Evolutionary conservation across 2,888 invertebrate genomes (phyloP).

Genomic region (Argyresthia goedartella): DNA sequence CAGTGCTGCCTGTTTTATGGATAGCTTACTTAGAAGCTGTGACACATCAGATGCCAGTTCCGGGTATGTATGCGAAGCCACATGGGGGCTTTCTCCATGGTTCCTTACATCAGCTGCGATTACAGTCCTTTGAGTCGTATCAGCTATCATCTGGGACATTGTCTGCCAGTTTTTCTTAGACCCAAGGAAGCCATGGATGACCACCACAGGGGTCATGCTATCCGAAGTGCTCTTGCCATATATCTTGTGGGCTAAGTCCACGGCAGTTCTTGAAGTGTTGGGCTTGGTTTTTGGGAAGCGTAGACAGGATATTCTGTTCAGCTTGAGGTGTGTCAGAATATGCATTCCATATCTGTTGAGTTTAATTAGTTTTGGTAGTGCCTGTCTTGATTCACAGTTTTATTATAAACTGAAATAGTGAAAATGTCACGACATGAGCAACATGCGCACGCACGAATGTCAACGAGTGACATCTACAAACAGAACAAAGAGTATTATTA

Average conservation of each 20-base stretch:
- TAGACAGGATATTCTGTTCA: too few species aligned
- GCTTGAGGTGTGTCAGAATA: too few species aligned
- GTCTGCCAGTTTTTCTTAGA: constrained; percentile 91
- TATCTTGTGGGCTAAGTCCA: constrained; percentile 24
- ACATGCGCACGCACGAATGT: too few species aligned
- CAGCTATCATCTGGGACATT: constrained; percentile 76
- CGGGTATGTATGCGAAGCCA: constrained; percentile 75
- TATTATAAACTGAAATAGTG: too few species aligned
- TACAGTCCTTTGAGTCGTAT: constrained; percentile 64
- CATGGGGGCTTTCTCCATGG: constrained; percentile 92
- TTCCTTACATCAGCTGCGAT: constrained; percentile 89
- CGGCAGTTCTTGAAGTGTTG: constrained; percentile 9
- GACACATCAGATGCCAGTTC: constrained; percentile 80
- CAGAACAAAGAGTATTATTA: too few species aligned
- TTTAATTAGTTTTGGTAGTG: too few species aligned
- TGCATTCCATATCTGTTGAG: too few species aligned
- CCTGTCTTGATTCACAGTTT: too few species aligned
- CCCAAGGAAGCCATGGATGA: constrained; percentile 90
- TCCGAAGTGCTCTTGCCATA: constrained; percentile 16
- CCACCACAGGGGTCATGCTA: constrained; percentile 71
- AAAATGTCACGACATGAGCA: too few species aligned
- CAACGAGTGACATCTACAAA: too few species aligned
- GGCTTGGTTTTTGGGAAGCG: too few species aligned
- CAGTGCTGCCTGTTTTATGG: constrained; percentile 69
- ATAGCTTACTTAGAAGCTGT: constrained; percentile 67